Conservation (phyloP, 2,113 vertebrate species). For the Trogon melanurus region DNA sequence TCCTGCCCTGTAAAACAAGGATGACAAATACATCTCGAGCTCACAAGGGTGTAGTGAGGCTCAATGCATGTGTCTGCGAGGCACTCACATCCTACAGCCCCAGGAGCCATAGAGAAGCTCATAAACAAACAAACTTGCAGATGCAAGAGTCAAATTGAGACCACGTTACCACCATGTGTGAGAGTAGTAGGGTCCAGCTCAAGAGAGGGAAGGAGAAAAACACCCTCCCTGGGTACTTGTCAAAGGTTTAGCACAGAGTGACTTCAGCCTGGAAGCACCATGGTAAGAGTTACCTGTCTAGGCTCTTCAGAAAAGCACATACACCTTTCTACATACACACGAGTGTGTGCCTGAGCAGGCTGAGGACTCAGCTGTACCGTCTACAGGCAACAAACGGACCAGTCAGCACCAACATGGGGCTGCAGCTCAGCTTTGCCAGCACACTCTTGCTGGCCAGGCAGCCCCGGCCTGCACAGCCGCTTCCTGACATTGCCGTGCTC, state of each 20-base stretch:
- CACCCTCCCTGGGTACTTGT: not conserved
- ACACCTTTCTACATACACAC: accelerated
- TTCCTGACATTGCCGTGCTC: accelerated
- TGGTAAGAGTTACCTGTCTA: not conserved
- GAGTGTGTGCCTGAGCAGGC: accelerated
- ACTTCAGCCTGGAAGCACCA: not conserved
- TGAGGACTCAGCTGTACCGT: accelerated
- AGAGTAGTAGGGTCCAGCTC: not conserved
- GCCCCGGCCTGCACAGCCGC: not conserved
- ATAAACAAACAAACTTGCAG: slow-evolving; percentile 28
- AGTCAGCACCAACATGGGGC: not conserved
- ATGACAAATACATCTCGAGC: slow-evolving; percentile 17
- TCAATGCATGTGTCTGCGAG: not conserved
- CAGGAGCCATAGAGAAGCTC: slow-evolving; percentile 6
- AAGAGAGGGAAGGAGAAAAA: not conserved
- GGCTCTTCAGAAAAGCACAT: not conserved
- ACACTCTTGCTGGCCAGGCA: accelerated
- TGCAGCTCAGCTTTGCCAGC: not conserved
- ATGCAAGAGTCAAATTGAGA: not conserved
- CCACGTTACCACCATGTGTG: accelerated
- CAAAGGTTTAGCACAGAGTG: not conserved
- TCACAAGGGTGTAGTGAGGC: not conserved
- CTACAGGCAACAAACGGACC: not conserved
- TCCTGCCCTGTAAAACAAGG: slow-evolving; percentile 1
- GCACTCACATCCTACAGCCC: not conserved